Evolutionary conservation across 2,797 vertebrate species (phyloP), one percentile per base, ranked within the genome.

Genomic region (Emydoidea blandingii): DNA sequence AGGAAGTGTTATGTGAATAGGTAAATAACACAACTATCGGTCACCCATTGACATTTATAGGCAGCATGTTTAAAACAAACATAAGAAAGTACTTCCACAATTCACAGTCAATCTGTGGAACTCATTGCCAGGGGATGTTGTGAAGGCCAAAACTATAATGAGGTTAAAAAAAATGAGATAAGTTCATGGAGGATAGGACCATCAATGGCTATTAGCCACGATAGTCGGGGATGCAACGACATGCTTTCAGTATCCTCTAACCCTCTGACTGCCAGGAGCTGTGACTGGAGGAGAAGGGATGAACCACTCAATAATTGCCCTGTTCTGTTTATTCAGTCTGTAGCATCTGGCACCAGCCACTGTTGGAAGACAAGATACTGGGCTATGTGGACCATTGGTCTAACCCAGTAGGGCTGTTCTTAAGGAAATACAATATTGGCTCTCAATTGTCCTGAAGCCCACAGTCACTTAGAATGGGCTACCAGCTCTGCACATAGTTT

Each of bases 401-500:
- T 72, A 72, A 72, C 9, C 65, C 19, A 23, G 18, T 41, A 37
- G n/a, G 65, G 19, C 5, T 18, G 11, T 72, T 72, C 23, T 76
- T 62, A 88, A 76, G 31, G 12, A 59, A 49, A 53, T 76, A 81
- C n/a, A 81, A 59, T n/a, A 23, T 59, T 85, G n/a, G 44, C 49
- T 88, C 59, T 86, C 62, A 83, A 78, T 85, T 50, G 49, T 79
- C 81, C 80, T 34, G 25, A 83, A 87, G 25, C 50, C 49, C 37
- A 8, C 4, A 83, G 84, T 37, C 93, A 44, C 1, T 86, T 92
- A 81, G 31, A 25, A 41, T 79, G 31, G 76, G 53, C 31, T 23
- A 0, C 14, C 21, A 83, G 54, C 44, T 83, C 88, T 86, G 88
- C 52, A 93, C 87, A 91, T 90, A 79, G 86, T 95, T 96, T 94